Conservation (phyloP, 2,888 invertebrate genomes). For the Capitulum mitella region DNA sequence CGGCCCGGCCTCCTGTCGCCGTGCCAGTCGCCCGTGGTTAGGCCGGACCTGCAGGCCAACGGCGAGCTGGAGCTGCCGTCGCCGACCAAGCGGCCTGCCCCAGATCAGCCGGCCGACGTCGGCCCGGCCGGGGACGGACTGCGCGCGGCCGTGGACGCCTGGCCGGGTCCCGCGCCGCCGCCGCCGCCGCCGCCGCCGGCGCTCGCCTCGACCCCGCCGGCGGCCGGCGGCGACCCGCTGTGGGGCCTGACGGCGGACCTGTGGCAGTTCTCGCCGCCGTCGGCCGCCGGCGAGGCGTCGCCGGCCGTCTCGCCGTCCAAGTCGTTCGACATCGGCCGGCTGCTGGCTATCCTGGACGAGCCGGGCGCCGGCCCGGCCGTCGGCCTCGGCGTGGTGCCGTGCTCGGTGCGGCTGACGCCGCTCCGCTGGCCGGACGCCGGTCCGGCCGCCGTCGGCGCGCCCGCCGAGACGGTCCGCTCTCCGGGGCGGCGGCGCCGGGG, state of each 20-base stretch:
- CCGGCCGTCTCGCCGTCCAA: background rate
- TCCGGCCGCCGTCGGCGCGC: too few relatives aligned
- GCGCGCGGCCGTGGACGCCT: conserved; percentile 53
- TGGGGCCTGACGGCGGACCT: background rate
- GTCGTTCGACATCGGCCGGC: background rate
- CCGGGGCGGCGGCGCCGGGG: too few relatives aligned
- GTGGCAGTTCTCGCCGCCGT: background rate
- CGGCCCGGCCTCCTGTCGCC: conserved; percentile 45
- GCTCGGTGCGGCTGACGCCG: too few relatives aligned
- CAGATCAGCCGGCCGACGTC: conserved; percentile 54
- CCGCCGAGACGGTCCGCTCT: too few relatives aligned
- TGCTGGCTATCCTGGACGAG: background rate
- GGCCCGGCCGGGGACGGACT: conserved; percentile 73
- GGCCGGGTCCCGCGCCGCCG: background rate
- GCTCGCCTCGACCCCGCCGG: background rate
- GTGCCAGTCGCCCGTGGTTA: conserved; percentile 63
- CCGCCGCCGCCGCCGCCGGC: background rate
- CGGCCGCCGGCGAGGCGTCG: too few relatives aligned
- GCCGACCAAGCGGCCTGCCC: conserved; percentile 81
- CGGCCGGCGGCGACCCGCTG: background rate
- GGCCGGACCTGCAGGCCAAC: conserved; percentile 76
- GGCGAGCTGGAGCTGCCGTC: conserved; percentile 64
- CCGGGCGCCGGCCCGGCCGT: background rate
- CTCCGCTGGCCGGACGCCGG: too few relatives aligned
- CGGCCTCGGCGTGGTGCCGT: too few relatives aligned